Percentiles rank a stretch among this genome's conserved stretches.
Conservation (phyloP, 2,113 vertebrate species). For the Bettongia penicillata region DNA sequence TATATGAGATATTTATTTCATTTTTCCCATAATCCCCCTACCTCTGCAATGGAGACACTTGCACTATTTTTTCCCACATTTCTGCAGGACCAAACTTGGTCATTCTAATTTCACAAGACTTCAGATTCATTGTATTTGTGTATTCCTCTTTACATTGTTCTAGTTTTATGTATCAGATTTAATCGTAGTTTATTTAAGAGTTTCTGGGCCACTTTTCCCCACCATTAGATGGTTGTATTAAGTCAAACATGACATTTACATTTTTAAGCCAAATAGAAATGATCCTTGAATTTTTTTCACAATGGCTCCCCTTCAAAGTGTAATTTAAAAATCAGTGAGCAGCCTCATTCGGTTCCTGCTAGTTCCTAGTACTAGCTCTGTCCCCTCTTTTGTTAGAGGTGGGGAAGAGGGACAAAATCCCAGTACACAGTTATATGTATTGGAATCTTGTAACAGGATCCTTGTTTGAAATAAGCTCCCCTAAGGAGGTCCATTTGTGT, state of each 20-base stretch:
- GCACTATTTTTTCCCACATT: not conserved
- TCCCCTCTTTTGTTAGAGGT: not conserved
- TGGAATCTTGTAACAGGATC: not conserved
- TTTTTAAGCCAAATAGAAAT: not conserved
- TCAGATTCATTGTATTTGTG: not conserved
- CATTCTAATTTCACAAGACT: not conserved
- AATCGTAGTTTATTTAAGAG: not conserved
- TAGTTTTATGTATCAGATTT: not conserved
- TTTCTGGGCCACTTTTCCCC: not conserved
- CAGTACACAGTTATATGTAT: not conserved
- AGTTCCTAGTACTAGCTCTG: not conserved
- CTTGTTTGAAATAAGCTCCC: no score
- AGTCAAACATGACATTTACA: not conserved
- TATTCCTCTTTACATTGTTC: not conserved
- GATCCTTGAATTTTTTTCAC: not conserved
- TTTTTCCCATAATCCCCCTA: not conserved
- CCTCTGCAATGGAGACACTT: not conserved
- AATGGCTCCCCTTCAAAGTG: not conserved
- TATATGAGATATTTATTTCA: not conserved
- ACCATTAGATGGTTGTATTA: not conserved
- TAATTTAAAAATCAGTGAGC: not conserved
- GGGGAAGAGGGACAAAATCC: not conserved
- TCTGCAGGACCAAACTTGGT: not conserved
- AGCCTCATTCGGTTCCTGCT: not conserved
- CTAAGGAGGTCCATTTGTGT: no score